These are phyloP conservation scores for Leucozona laternaria DNA, from an alignment of 2,888 invertebrate species.

Conservation along the genomic window DNA sequence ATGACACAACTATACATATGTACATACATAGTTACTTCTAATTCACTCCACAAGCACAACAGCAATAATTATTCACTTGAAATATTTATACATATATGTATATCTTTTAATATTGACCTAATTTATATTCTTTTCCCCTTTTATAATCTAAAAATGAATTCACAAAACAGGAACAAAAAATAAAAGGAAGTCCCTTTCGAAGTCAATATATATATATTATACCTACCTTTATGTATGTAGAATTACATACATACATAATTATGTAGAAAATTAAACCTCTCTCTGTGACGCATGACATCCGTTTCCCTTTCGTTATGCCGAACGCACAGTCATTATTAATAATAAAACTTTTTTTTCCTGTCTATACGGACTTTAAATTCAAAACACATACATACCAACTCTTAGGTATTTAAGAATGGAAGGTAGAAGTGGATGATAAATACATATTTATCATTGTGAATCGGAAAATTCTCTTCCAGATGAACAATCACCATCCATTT, in stretches of 20 bases:
- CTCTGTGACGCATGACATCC: conserved; percentile 62
- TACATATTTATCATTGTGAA: conserved; percentile 34
- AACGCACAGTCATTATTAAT: conserved; percentile 40
- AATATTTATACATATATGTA: not conserved
- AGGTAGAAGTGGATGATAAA: conserved; percentile 9
- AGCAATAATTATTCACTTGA: not conserved
- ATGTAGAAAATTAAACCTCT: conserved; percentile 35
- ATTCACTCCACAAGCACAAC: not conserved
- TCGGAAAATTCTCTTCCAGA: conserved; percentile 44
- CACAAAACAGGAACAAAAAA: conserved; percentile 34
- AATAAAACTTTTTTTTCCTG: not conserved
- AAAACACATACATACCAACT: not conserved
- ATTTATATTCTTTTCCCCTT: conserved; percentile 36
- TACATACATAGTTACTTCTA: too few species aligned
- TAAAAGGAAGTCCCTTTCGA: conserved; percentile 10
- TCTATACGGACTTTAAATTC: conserved; percentile 12
- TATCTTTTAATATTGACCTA: conserved; percentile 58
- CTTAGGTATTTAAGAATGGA: not conserved
- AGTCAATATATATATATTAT: not conserved
- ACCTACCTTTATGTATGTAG: not conserved
- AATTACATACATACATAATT: not conserved
- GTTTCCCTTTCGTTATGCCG: conserved; percentile 68
- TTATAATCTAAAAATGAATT: conserved; percentile 50
- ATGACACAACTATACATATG: too few species aligned
- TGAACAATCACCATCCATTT: conserved; percentile 40